Conservation (phyloP, 2,888 invertebrate species). For the Drosophila atroscutellata region DNA sequence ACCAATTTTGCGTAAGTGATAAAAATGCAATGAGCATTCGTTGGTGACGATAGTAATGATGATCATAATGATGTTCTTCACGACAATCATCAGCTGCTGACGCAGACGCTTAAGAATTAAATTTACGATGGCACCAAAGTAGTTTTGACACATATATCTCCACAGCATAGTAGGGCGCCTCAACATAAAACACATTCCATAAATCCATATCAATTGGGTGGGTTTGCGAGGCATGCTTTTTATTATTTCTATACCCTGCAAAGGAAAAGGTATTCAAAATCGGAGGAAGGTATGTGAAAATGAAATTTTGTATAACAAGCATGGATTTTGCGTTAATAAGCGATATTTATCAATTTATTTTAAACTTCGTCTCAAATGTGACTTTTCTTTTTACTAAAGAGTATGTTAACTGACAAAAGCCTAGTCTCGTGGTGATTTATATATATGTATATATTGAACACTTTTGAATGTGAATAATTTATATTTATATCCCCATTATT, state of each 20-base stretch:
- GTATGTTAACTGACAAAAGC: not conserved
- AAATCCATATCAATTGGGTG: conserved; percentile 25
- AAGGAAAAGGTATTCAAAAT: not conserved
- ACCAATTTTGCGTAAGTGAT: conserved; percentile 80
- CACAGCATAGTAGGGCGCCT: conserved; percentile 18
- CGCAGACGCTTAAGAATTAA: conserved; percentile 70
- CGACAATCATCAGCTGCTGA: conserved; percentile 56
- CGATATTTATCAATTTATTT: not conserved
- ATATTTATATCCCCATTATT: not conserved
- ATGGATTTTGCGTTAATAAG: not conserved
- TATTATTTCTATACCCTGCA: conserved; percentile 1
- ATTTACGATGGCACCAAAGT: conserved; percentile 71
- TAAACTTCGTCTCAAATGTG: not conserved
- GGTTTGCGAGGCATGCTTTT: not conserved
- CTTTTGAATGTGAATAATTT: not conserved
- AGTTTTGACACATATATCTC: conserved; percentile 73
- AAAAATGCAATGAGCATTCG: conserved; percentile 77
- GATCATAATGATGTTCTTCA: conserved; percentile 35
- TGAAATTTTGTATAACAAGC: not conserved
- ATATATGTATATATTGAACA: not conserved
- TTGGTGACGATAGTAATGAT: conserved; percentile 25
- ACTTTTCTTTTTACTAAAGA: not conserved
- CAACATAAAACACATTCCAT: conserved; percentile 32
- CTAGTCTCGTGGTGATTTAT: not conserved
- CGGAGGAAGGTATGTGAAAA: not conserved